Conservation (phyloP, 1,140 invertebrate species). For the Coenobita brevimanus region DNA sequence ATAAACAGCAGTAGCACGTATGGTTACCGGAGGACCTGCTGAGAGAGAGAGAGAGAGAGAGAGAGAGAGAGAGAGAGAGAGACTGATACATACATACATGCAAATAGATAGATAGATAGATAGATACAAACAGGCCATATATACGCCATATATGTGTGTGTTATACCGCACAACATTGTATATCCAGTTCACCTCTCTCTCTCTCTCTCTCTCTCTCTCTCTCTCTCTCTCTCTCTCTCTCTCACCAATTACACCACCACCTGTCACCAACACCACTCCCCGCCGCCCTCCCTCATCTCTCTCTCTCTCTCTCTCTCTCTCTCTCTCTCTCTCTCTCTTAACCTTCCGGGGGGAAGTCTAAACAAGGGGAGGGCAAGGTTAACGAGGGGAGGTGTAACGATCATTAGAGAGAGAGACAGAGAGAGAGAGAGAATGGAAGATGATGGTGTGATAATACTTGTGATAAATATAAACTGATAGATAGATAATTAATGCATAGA, state of each 20-base stretch:
- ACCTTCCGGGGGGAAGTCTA: neutral
- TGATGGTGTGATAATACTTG: neutral
- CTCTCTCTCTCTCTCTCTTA: neutral
- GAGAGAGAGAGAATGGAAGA: no score
- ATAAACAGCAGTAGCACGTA: no score
- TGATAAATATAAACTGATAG: no score
- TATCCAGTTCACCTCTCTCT: neutral
- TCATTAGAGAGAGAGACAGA: neutral
- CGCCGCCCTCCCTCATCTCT: neutral
- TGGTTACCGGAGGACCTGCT: no score
- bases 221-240: neutral
- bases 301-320: neutral
- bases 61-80: slow-evolving; percentile 10
- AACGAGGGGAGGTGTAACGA: neutral
- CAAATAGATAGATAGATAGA: neutral
- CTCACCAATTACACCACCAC: neutral
- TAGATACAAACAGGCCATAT: neutral
- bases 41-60: slow-evolving; percentile 25
- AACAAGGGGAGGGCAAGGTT: neutral
- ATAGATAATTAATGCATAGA: no score
- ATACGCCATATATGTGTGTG: no score
- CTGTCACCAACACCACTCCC: neutral
- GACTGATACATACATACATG: neutral
- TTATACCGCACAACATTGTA: no score
- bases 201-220: neutral